Base-by-base conservation (phyloP, 2,797 vertebrate species). In the Urosaurus nigricauda region DNA sequence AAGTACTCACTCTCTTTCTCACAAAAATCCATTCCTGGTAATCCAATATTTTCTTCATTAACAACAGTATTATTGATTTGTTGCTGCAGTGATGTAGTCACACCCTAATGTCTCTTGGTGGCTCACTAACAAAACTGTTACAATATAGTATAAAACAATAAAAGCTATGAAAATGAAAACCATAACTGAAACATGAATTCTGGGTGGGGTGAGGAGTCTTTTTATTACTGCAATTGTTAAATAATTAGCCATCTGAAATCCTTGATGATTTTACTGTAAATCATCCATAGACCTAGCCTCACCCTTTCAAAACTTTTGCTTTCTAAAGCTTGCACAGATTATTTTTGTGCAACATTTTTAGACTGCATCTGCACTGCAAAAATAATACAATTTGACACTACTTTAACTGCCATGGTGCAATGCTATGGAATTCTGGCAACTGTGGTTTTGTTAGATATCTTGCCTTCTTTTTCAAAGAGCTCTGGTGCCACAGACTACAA, bases 21-120 rank as follows among this genome's bases (percentile, higher is more conserved):
- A 85, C 71, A 85, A 84, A 85, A 74, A 77, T 8, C 17, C 32
- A 56, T 35, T 84, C n/a, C 70, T 74, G n/a, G 32, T 74, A 40
- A 60, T 29, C 26, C 56, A 35, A 63, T 16, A 1, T 58, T 60
- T 63, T n/a, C 40, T 24, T 58, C 17, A 21, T 78, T 60, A 63
- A 43, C 40, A 47, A 32, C 73, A 60, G 17, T 58, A 60, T 80
- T 58, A 85, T 43, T 60, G 74, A 75, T 58, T 40, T 71, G 16
- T 60, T 37, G 32, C 29, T 75, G 53, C 35, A 84, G 16, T 58
- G 13, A 74, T 37, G 58, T n/a, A 51, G 53, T 32, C 37, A 47
- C 53, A 40, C 35, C 51, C 58, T 60, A 68, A 68, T 17, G 47
- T 75, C 53, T 73, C 35, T 40, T 74, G 70, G 70, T 75, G 37